Evolutionary conservation across 2,888 invertebrate genomes (phyloP).

Genomic region (Drosophila meridiana): DNA sequence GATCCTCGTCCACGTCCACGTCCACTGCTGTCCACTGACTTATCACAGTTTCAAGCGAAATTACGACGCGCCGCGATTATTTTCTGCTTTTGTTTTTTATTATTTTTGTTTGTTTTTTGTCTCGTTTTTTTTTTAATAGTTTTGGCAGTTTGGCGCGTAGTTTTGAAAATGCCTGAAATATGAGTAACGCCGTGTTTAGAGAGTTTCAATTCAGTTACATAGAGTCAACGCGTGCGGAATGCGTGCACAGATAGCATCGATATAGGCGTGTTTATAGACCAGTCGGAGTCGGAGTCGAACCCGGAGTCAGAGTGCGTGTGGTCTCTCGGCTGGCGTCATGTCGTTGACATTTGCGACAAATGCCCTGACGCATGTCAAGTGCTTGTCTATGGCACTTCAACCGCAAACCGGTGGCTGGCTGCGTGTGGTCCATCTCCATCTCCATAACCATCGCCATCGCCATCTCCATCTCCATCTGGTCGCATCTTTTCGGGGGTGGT

Average conservation of each 20-base stretch:
- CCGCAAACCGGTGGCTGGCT: slow-evolving; percentile 20
- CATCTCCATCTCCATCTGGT: slow-evolving; percentile 31
- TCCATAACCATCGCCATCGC: slow-evolving; percentile 31
- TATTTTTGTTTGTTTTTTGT: neutral
- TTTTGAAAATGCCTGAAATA: slow-evolving; percentile 75
- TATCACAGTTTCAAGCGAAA: slow-evolving; percentile 81
- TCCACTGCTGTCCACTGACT: slow-evolving; percentile 64
- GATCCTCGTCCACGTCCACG: slow-evolving; percentile 32
- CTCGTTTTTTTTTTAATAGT: slow-evolving; percentile 65
- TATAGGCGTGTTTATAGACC: slow-evolving; percentile 69
- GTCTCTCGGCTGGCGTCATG: slow-evolving; percentile 72
- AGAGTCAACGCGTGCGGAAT: slow-evolving; percentile 55
- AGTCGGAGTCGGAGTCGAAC: slow-evolving; percentile 28
- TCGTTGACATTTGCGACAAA: slow-evolving; percentile 79
- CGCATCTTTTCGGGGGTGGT: slow-evolving; percentile 61
- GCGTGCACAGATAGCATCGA: slow-evolving; percentile 65
- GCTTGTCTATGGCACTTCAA: slow-evolving; percentile 49
- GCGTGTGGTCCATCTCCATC: slow-evolving; percentile 52
- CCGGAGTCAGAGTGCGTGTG: slow-evolving; percentile 47
- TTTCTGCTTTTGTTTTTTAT: slow-evolving; percentile 24
- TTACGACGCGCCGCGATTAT: slow-evolving; percentile 68
- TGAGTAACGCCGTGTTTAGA: slow-evolving; percentile 58
- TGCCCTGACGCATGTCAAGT: slow-evolving; percentile 77
- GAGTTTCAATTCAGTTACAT: slow-evolving; percentile 23
- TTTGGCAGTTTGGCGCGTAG: slow-evolving; percentile 68